Evolutionary conservation across 1,140 invertebrate species (phyloP).

Genomic region (Linepithema humile): DNA sequence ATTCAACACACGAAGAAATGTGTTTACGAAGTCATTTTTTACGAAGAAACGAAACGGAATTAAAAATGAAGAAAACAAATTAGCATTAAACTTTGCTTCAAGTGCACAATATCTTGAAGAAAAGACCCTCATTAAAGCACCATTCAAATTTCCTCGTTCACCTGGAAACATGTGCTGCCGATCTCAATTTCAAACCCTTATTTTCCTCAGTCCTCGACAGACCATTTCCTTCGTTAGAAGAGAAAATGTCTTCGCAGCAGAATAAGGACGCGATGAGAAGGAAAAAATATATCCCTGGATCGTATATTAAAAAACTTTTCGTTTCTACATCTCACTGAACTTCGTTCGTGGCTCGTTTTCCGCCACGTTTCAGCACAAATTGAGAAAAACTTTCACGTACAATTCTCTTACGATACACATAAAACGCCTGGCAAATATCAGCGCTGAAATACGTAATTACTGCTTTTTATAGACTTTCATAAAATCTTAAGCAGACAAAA

Average conservation of each 20-base stretch:
- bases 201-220: not conserved
- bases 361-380: constrained; percentile 54
- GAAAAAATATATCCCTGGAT: not conserved
- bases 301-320: constrained; percentile 73
- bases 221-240: not conserved
- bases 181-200: constrained; percentile 5
- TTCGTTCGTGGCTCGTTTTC: constrained; percentile 60
- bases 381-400: constrained; percentile 53
- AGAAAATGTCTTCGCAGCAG: constrained; percentile 11
- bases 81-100: constrained; percentile 5
- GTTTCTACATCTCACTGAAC: constrained; percentile 56
- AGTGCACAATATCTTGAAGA: not conserved
- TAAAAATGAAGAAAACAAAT: not conserved
- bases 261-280: constrained; percentile 9
- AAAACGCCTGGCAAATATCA: not conserved
- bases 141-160: constrained; percentile 36
- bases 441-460: not conserved
- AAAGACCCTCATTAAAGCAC: constrained; percentile 14
- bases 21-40: not conserved
- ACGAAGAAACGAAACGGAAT: not conserved
- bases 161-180: not conserved
- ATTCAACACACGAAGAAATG: too few relatives aligned
- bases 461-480: too few relatives aligned
- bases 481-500: not conserved
- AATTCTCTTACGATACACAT: constrained; percentile 5